Evolutionary conservation across 2,888 invertebrate species (phyloP).

Genomic region (Mellilla xanthometata): DNA sequence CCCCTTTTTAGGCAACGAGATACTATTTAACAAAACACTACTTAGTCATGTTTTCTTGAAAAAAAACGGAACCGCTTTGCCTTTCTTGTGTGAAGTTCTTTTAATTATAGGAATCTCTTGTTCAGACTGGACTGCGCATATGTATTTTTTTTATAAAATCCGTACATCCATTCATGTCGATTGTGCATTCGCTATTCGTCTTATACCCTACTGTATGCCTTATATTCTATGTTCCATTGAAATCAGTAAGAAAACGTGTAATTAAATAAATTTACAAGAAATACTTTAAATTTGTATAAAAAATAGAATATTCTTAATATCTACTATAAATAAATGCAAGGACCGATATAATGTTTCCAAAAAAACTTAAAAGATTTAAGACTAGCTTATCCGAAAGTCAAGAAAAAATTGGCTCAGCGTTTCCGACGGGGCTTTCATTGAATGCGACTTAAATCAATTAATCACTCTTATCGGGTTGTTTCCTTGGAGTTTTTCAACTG

Average conservation of each 20-base stretch:
- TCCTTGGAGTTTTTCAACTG: conserved; percentile 65
- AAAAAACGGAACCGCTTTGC: background rate
- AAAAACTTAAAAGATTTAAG: conserved; percentile 42
- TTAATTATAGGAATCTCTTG: background rate
- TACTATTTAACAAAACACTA: background rate
- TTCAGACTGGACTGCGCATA: background rate
- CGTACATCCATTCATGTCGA: too few species aligned
- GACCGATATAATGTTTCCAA: background rate
- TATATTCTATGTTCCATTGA: too few species aligned
- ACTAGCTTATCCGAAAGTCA: conserved; percentile 46
- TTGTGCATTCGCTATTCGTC: too few species aligned
- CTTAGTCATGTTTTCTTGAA: background rate
- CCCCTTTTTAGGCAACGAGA: background rate
- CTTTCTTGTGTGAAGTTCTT: background rate
- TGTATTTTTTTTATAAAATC: background rate
- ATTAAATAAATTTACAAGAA: too few species aligned
- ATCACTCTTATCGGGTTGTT: conserved; percentile 79
- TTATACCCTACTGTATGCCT: too few species aligned
- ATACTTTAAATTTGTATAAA: too few species aligned
- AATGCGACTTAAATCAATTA: conserved; percentile 78
- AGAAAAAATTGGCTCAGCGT: conserved; percentile 49
- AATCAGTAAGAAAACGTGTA: too few species aligned
- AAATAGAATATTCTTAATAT: too few species aligned
- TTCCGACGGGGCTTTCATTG: conserved; percentile 67
- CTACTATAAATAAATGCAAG: too few species aligned